A percentile compares a stretch with the other conserved stretches of the same genome.
phyloP scores from a whole-genome alignment of 2,797 vertebrate species.

The Clarias platycephalus region DNA sequence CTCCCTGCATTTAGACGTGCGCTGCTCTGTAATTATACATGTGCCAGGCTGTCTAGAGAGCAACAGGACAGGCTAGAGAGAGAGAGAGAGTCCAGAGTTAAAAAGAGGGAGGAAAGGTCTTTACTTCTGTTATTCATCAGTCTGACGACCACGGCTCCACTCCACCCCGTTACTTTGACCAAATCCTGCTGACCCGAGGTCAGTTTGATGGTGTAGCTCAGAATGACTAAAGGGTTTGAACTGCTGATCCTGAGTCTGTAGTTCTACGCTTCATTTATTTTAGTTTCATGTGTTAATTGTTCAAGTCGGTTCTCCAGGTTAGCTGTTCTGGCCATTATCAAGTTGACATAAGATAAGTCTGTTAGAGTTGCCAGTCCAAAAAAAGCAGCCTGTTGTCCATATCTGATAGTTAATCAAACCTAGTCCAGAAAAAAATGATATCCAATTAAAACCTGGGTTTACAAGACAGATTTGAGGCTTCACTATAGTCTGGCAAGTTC shows the following conservation, averaged over 20 bases:
- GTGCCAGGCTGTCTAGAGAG: slow-evolving; percentile 52
- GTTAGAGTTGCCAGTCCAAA: not conserved
- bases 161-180: not conserved
- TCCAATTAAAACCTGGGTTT: not conserved
- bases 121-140: slow-evolving; percentile 36
- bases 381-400: not conserved
- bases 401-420: not conserved
- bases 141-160: not conserved
- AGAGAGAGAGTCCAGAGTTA: slow-evolving; percentile 11
- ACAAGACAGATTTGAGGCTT: not conserved
- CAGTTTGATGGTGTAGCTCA: not conserved
- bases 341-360: not conserved
- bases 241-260: slow-evolving; percentile 5
- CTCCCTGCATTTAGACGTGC: slow-evolving; percentile 45
- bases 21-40: slow-evolving; percentile 55
- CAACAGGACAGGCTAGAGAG: slow-evolving; percentile 25
- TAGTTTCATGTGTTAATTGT: not conserved
- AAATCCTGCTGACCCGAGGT: not conserved
- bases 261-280: not conserved
- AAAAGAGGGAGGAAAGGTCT: not conserved
- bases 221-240: not conserved
- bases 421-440: not conserved
- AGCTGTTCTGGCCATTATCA: slow-evolving; percentile 3
- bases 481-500: not conserved
- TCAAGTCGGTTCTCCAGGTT: too few relatives aligned